Evolutionary conservation across 2,888 invertebrate genomes (phyloP).

Genomic region (Corythucha ciliata): DNA sequence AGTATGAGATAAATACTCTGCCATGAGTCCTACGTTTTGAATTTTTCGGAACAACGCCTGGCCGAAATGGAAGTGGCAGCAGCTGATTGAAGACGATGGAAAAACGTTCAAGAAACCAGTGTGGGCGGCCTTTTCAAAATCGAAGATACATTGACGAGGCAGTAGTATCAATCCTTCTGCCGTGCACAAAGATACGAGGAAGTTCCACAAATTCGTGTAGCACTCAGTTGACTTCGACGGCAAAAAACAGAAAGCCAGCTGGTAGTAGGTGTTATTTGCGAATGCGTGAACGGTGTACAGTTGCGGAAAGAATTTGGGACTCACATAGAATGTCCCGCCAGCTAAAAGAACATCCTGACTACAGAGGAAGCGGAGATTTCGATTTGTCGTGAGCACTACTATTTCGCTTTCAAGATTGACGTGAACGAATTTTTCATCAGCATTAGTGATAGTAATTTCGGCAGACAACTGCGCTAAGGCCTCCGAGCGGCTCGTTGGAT

Average conservation of each 20-base stretch:
- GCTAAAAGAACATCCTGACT: too few relatives aligned
- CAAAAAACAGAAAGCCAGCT: slow-evolving; percentile 5
- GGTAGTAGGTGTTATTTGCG: slow-evolving; percentile 1
- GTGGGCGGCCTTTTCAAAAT: slow-evolving; percentile 3
- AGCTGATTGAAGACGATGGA: neutral
- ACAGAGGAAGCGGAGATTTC: too few relatives aligned
- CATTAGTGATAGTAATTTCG: too few relatives aligned
- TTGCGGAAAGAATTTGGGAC: too few relatives aligned
- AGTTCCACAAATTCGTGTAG: neutral
- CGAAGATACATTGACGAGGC: slow-evolving; percentile 1
- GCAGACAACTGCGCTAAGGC: too few relatives aligned
- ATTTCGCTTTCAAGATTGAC: too few relatives aligned
- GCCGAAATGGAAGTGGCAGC: slow-evolving; percentile 2
- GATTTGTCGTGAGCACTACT: too few relatives aligned
- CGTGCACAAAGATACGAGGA: neutral
- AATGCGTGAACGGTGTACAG: too few relatives aligned
- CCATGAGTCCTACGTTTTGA: neutral
- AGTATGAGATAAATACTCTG: too few relatives aligned
- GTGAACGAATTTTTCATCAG: too few relatives aligned
- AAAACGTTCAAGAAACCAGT: slow-evolving; percentile 3
- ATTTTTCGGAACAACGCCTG: neutral
- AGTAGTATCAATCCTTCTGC: slow-evolving; percentile 1
- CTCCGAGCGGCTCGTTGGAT: too few relatives aligned
- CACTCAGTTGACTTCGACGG: slow-evolving; percentile 5
- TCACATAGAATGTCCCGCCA: too few relatives aligned